Evolutionary conservation across 1,140 invertebrate species (phyloP).

Genomic region (Macrostomum lignano): DNA sequence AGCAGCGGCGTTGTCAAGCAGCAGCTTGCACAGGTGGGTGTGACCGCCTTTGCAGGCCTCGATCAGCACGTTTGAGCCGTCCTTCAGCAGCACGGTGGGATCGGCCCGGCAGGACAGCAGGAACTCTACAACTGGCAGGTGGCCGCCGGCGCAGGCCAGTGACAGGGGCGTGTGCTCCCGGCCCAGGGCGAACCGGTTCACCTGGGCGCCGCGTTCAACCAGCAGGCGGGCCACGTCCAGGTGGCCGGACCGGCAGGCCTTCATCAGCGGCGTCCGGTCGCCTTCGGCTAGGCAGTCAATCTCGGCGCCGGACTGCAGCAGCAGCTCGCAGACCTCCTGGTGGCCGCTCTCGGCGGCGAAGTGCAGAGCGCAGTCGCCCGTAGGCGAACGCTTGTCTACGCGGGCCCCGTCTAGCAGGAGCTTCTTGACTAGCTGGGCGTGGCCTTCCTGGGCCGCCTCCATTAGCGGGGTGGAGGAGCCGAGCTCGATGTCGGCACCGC

Average conservation of each 20-base stretch:
- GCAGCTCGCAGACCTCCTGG: slow-evolving; percentile 22
- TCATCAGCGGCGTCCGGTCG: slow-evolving; percentile 31
- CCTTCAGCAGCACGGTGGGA: slow-evolving; percentile 73
- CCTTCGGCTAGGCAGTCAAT: slow-evolving; percentile 16
- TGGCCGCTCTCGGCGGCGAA: slow-evolving; percentile 31
- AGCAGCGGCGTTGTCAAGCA: too few species aligned
- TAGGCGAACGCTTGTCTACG: slow-evolving; percentile 68
- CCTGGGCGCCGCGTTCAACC: slow-evolving; percentile 19
- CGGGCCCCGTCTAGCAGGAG: slow-evolving; percentile 36
- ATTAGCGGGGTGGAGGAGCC: slow-evolving; percentile 74
- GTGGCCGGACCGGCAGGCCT: slow-evolving; percentile 30
- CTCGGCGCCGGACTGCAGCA: slow-evolving; percentile 8
- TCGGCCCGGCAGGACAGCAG: slow-evolving; percentile 62
- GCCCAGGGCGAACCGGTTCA: slow-evolving; percentile 23
- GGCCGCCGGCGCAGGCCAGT: slow-evolving; percentile 46
- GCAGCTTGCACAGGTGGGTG: too few species aligned
- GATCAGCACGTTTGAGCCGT: slow-evolving; percentile 31
- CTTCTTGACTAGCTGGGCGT: slow-evolving; percentile 52
- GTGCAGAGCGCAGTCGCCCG: slow-evolving; percentile 31
- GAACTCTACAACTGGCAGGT: slow-evolving; percentile 62
- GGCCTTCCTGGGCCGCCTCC: slow-evolving; percentile 89
- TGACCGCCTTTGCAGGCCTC: slow-evolving; percentile 30
- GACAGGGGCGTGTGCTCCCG: slow-evolving; percentile 31
- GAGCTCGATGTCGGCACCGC: slow-evolving; percentile 10
- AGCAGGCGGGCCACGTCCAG: slow-evolving; percentile 28